phyloP scores from a whole-genome alignment of 2,888 invertebrate species.

The Allolobophora icterica region DNA sequence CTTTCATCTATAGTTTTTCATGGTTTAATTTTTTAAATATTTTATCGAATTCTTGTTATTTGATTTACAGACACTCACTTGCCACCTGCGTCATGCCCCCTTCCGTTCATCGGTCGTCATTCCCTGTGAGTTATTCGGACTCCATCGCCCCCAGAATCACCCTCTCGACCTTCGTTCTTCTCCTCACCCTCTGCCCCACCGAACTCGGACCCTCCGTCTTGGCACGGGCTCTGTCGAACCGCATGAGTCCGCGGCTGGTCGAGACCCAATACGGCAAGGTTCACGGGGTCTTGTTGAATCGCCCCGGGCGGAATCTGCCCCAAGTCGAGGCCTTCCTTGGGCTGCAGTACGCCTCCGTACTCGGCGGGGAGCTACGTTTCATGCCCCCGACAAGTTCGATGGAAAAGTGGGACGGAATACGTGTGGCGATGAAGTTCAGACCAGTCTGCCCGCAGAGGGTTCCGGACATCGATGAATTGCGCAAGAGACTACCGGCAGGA shows the following conservation, averaged over 20 bases:
- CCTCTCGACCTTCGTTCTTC: neutral
- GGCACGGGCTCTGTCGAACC: neutral
- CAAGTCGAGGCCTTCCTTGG: slow-evolving; percentile 87
- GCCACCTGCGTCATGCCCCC: neutral
- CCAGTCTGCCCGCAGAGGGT: slow-evolving; percentile 88
- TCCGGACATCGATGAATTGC: slow-evolving; percentile 75
- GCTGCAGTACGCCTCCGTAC: slow-evolving; percentile 92
- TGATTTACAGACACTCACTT: neutral
- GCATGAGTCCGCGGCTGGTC: slow-evolving; percentile 69
- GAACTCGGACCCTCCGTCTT: neutral
- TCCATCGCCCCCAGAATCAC: neutral
- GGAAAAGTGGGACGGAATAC: slow-evolving; percentile 71
- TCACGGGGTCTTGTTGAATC: slow-evolving; percentile 70
- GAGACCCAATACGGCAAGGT: slow-evolving; percentile 86
- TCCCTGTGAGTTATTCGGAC: neutral
- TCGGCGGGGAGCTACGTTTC: slow-evolving; percentile 84
- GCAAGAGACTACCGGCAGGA: slow-evolving; percentile 80
- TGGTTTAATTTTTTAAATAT: neutral
- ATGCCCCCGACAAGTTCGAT: slow-evolving; percentile 95
- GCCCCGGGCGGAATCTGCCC: slow-evolving; percentile 51
- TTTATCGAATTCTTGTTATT: neutral
- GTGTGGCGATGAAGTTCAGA: slow-evolving; percentile 70
- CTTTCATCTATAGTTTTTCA: neutral
- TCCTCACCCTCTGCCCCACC: neutral
- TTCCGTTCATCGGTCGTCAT: neutral